Conservation (phyloP, 2,113 vertebrate species). For the Callaeas wilsoni region DNA sequence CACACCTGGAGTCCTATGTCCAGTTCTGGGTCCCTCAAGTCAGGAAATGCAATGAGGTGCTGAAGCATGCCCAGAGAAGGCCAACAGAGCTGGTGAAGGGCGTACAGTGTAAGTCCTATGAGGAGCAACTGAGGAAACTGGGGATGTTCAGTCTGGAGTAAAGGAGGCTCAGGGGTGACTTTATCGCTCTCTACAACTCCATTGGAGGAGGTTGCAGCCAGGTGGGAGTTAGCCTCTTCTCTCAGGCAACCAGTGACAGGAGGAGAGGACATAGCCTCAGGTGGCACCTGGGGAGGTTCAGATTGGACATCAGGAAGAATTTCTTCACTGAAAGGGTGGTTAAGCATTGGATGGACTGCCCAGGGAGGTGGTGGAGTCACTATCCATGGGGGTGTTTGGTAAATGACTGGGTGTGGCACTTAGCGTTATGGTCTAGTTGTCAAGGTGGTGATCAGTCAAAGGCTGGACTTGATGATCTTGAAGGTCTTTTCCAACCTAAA, state of each 20-base stretch:
- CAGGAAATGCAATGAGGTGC: neutral
- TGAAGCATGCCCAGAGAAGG: too few species aligned
- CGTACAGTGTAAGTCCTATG: neutral
- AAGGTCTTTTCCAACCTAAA: neutral
- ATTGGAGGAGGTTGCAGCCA: neutral
- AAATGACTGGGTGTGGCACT: neutral
- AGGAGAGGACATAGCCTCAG: neutral
- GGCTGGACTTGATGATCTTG: neutral
- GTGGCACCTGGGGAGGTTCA: neutral
- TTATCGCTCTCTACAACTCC: neutral
- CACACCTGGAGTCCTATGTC: fast-evolving
- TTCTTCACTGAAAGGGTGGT: neutral
- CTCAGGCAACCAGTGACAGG: neutral
- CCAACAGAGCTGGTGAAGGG: neutral
- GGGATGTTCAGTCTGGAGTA: neutral
- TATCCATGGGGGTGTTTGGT: neutral
- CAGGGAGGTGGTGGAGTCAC: neutral
- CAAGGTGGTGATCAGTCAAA: neutral
- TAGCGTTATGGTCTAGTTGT: neutral
- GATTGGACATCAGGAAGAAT: neutral
- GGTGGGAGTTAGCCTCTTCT: fast-evolving
- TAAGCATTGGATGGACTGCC: neutral
- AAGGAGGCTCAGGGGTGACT: neutral
- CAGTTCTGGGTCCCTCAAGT: neutral
- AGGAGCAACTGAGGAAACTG: neutral